phyloP scores from a whole-genome alignment of 1,140 invertebrate species.

The Halictus rubicundus region DNA sequence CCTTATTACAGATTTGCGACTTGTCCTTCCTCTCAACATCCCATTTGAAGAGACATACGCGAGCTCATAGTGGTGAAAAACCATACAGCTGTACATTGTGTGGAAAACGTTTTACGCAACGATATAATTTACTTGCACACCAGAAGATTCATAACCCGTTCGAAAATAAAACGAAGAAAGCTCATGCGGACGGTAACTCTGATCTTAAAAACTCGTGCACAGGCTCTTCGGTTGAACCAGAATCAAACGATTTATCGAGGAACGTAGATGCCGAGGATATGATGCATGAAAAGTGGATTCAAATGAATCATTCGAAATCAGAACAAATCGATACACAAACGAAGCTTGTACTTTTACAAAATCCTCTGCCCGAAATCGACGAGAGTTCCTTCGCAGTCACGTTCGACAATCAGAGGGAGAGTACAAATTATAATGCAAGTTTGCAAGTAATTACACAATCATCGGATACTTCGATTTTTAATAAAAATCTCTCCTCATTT shows the following conservation, averaged over 20 bases:
- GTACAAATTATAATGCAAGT: constrained; percentile 46
- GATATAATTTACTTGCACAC: constrained; percentile 81
- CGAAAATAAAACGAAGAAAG: constrained; percentile 51
- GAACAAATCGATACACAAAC: too few species aligned
- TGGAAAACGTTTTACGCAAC: constrained; percentile 86
- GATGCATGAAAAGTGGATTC: constrained; percentile 42
- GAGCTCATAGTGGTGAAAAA: constrained; percentile 86
- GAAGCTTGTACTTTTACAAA: constrained; percentile 29
- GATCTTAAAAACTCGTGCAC: constrained; percentile 3
- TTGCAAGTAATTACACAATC: constrained; percentile 42
- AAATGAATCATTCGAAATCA: constrained; percentile 46
- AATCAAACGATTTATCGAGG: constrained; percentile 38
- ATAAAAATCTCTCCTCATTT: constrained; percentile 25
- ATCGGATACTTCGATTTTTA: constrained; percentile 30
- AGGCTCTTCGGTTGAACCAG: neutral
- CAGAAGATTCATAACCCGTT: constrained; percentile 77
- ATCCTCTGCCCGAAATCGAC: constrained; percentile 17
- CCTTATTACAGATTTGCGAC: constrained; percentile 78
- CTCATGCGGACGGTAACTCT: constrained; percentile 54
- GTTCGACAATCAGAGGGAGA: constrained; percentile 36
- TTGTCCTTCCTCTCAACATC: constrained; percentile 83
- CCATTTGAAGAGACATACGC: constrained; percentile 85
- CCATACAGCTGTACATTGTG: constrained; percentile 84
- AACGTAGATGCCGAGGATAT: constrained; percentile 38
- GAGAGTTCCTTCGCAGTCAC: constrained; percentile 32